Conservation (phyloP, 1,140 invertebrate species). For the Euschistus heros region DNA sequence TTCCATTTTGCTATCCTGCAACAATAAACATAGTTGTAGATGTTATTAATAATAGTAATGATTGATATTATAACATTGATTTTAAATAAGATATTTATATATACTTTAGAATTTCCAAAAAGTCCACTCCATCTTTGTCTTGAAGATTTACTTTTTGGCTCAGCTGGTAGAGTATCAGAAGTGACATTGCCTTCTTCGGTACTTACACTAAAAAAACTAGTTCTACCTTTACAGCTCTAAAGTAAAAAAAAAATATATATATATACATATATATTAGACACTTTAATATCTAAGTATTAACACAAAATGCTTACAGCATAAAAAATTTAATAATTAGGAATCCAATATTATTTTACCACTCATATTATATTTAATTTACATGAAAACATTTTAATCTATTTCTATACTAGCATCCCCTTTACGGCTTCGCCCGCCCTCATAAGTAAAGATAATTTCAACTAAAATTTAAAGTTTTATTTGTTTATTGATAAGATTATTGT, state of each 20-base stretch:
- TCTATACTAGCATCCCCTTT: no score
- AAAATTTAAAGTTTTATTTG: no score
- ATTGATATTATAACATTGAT: background rate
- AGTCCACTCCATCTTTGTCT: conserved; percentile 37
- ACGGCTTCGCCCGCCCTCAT: no score
- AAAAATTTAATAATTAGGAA: no score
- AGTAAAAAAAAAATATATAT: background rate
- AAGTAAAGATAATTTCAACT: no score
- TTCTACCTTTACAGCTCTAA: conserved; percentile 32
- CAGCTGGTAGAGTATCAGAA: conserved; percentile 27
- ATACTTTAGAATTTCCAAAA: conserved; percentile 36
- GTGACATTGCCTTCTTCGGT: conserved; percentile 44
- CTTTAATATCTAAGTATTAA: background rate
- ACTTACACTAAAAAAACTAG: conserved; percentile 49
- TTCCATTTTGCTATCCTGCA: conserved; percentile 45
- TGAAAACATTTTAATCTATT: no score
- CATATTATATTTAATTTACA: no score
- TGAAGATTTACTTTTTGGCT: conserved; percentile 33
- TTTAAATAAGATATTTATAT: background rate
- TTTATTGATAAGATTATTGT: no score
- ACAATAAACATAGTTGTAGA: conserved; percentile 1
- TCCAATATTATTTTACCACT: no score
- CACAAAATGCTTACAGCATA: background rate
- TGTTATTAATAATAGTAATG: background rate
- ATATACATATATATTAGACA: background rate